Evolutionary conservation across 1,140 invertebrate genomes (phyloP), one percentile per base, ranked within the genome.

Genomic region (fruit fly (Drosophila melanogaster)): DNA sequence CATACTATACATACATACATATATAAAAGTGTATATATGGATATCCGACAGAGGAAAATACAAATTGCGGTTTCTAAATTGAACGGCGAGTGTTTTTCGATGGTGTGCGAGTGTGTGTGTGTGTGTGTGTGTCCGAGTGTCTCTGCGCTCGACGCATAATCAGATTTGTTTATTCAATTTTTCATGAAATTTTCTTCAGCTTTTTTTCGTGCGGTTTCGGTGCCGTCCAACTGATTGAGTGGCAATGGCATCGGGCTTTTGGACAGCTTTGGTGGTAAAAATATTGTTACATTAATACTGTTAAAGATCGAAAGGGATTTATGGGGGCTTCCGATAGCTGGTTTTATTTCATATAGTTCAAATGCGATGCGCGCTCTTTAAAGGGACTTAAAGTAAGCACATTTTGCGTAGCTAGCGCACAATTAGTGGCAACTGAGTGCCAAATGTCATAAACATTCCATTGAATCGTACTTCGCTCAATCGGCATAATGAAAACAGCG

Each of bases 41-140:
- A 50, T 69, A 54, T 47, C 14, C 15, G 55, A 61, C 38, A 41
- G 43, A 47, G 54, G 76, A 67, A 77, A 78, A 78, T 79, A 74
- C 79, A 89, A 89, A 89, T 89, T 89, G 84, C 65, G 84, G 84
- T 89, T 89, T 77, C 77, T 84, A 74, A 81, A 80, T 90, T 79
- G 84, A 74, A 83, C 74, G 73, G 74, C 56, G 56, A 61, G 49
- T 56, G 26, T 37, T 47, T 51, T 47, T 56, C 30, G 22, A 14
- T 38, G 11, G 11, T 14, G 37, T 38, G 37, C 10, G 12, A 2
- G 12, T 33, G 50, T 47, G 15, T 46, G 57, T 24, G 49, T 46
- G 57, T 24, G 49, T 26, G 49, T 60, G 30, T 61, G 33, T 26
- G n/a, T 35, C 15, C 35, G 37, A 56, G 38, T 72, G 59, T 38